Conservation (phyloP, 2,113 vertebrate genomes). For the Eira barbara region DNA sequence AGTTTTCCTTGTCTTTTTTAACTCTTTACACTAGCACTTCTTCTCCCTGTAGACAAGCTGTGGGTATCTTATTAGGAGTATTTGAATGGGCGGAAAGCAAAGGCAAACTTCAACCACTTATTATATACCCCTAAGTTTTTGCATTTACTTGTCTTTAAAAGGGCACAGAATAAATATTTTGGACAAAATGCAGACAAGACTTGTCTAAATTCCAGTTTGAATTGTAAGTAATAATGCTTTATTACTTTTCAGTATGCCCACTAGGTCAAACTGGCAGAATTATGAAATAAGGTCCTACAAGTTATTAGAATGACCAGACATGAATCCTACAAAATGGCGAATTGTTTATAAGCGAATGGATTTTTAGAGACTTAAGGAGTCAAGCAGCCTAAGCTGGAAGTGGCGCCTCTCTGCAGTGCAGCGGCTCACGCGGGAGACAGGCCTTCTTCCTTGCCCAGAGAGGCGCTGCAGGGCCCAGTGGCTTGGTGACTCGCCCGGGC, state of each 20-base stretch:
- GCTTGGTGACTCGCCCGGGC: background rate
- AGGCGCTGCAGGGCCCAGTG: rapidly evolving
- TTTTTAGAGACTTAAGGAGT: background rate
- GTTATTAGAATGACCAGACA: conserved; percentile 4
- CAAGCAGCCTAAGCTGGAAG: background rate
- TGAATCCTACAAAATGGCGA: background rate
- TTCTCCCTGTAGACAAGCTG: background rate
- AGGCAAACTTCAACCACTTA: background rate
- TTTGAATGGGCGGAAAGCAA: background rate
- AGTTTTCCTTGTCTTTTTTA: background rate
- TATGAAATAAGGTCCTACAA: background rate
- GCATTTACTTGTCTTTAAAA: background rate
- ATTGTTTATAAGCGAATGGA: background rate
- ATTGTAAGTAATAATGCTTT: background rate
- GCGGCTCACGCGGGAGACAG: rapidly evolving
- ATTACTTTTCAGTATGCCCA: background rate
- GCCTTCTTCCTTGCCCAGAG: rapidly evolving
- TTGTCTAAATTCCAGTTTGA: background rate
- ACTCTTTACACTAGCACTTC: background rate
- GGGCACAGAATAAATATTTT: background rate
- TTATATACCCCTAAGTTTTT: background rate
- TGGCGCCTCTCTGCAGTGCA: background rate
- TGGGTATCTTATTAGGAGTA: background rate
- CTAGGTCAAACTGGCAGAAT: background rate
- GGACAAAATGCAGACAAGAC: background rate